These are phyloP conservation scores for Drosophila neocordata DNA, from an alignment of 1,140 invertebrate genomes.

Conservation along the genomic window DNA sequence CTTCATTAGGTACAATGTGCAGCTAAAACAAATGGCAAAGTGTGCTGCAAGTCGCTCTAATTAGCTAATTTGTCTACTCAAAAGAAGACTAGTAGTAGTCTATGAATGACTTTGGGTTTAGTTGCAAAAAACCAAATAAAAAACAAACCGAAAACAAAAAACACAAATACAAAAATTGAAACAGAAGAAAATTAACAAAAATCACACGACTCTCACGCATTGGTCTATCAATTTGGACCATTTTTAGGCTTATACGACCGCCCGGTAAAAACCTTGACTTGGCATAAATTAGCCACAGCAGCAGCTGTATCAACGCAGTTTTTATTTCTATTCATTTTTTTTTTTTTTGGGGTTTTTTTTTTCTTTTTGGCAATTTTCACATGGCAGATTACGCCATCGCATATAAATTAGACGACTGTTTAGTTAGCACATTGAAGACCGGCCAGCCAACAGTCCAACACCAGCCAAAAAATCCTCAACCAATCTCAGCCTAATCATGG, in stretches of 20 bases:
- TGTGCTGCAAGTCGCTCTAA: constrained; percentile 72
- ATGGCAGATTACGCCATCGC: constrained; percentile 69
- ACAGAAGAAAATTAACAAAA: constrained; percentile 13
- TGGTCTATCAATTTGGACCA: constrained; percentile 65
- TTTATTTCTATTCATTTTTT: background rate
- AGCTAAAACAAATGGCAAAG: constrained; percentile 63
- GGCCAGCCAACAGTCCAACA: background rate
- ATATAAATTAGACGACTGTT: constrained; percentile 75
- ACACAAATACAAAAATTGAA: constrained; percentile 14
- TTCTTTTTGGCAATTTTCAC: constrained; percentile 67
- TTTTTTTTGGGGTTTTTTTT: constrained; percentile 8
- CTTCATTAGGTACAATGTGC: constrained; percentile 64
- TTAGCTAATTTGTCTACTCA: constrained; percentile 50
- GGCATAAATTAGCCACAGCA: constrained; percentile 64
- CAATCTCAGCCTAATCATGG: constrained; percentile 60
- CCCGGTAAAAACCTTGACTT: constrained; percentile 62
- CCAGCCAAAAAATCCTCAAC: constrained; percentile 4
- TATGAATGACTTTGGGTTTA: background rate
- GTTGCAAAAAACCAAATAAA: constrained; percentile 25
- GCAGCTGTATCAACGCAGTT: constrained; percentile 14
- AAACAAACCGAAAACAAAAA: too few species aligned
- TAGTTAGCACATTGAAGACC: constrained; percentile 53
- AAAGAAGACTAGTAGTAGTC: constrained; percentile 56
- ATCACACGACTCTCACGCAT: constrained; percentile 8
- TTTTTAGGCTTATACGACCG: constrained; percentile 49